Evolutionary conservation across 2,888 invertebrate genomes (phyloP).

Genomic region (Holacanthella duospinosa): DNA sequence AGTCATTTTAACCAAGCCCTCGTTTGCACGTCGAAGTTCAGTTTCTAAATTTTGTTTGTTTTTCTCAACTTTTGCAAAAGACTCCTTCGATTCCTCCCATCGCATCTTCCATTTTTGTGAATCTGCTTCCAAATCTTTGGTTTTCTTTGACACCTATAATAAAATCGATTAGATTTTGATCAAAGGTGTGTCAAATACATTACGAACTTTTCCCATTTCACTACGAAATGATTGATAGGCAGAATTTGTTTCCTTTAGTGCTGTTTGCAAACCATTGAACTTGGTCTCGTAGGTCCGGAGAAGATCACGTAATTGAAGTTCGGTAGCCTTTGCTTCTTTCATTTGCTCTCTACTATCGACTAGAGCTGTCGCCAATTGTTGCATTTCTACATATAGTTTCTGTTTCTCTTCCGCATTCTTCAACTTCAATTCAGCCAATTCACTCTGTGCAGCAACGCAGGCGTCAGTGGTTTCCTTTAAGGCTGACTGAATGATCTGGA

Average conservation of each 20-base stretch:
- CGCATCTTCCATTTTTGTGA: slow-evolving; percentile 32
- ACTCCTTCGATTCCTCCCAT: slow-evolving; percentile 34
- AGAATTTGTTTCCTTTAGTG: slow-evolving; percentile 34
- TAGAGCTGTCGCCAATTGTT: slow-evolving; percentile 32
- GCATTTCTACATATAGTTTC: slow-evolving; percentile 34
- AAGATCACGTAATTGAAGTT: slow-evolving; percentile 25
- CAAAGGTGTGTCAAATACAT: neutral
- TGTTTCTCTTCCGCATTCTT: slow-evolving; percentile 36
- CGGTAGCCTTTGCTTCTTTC: slow-evolving; percentile 35
- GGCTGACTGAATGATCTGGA: slow-evolving; percentile 27
- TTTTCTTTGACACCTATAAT: slow-evolving; percentile 30
- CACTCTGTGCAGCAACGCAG: slow-evolving; percentile 22
- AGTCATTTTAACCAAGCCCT: slow-evolving; percentile 35
- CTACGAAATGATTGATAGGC: slow-evolving; percentile 33
- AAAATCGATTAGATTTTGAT: neutral
- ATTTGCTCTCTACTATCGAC: slow-evolving; percentile 33
- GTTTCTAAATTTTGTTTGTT: slow-evolving; percentile 31
- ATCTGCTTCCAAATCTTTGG: slow-evolving; percentile 34
- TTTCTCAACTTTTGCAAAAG: slow-evolving; percentile 24
- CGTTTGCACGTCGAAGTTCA: slow-evolving; percentile 28
- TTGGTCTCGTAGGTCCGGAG: slow-evolving; percentile 36
- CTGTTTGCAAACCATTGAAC: slow-evolving; percentile 34
- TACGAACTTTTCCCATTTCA: slow-evolving; percentile 33
- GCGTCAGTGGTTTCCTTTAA: slow-evolving; percentile 27
- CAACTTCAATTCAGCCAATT: slow-evolving; percentile 28